Conservation (phyloP, 1,140 invertebrate genomes). For the Drosophila kanapiae region DNA sequence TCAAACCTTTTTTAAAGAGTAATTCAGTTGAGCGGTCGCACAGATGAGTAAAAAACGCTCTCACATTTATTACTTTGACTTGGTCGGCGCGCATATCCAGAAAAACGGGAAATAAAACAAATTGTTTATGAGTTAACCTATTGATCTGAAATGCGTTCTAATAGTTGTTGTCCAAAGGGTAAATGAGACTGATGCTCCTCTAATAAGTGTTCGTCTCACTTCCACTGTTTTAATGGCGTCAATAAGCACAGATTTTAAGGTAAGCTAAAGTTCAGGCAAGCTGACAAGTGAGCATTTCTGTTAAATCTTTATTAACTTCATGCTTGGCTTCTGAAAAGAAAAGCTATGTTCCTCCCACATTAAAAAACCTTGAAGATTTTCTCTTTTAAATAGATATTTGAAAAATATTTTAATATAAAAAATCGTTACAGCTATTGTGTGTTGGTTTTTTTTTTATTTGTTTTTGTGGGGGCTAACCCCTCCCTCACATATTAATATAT, state of each 20-base stretch:
- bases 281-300: neutral
- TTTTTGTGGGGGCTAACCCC: slow-evolving; percentile 55
- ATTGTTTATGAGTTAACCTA: neutral
- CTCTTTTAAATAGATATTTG: slow-evolving; percentile 74
- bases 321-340: no score
- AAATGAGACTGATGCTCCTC: neutral
- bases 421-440: slow-evolving; percentile 71
- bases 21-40: no score
- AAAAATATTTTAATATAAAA: slow-evolving; percentile 83
- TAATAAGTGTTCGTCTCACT: no score
- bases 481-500: slow-evolving; percentile 43
- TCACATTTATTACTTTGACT: no score
- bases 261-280: neutral
- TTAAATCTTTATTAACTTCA: neutral
- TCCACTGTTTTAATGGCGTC: neutral
- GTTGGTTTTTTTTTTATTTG: slow-evolving; percentile 44
- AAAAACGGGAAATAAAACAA: neutral
- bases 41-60: no score
- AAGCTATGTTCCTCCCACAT: neutral
- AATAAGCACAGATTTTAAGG: neutral
- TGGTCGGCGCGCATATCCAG: no score
- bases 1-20: no score
- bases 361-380: slow-evolving; percentile 2
- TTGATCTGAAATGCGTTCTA: neutral
- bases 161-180: neutral